These are phyloP conservation scores for Mycetomoellerius zeteki DNA, from an alignment of 1,140 invertebrate genomes.

Conservation along the genomic window DNA sequence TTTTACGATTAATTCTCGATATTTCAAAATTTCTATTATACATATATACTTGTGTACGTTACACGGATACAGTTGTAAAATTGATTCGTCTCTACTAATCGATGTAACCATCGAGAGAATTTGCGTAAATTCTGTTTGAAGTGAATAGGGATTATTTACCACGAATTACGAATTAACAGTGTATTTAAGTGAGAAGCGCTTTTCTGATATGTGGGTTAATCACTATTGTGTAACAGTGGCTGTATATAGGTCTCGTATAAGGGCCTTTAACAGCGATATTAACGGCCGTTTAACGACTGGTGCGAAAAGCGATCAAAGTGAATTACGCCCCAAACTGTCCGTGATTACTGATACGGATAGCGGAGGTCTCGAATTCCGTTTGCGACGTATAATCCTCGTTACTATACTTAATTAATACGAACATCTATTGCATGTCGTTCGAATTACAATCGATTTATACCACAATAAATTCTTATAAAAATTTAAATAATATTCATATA, in stretches of 20 bases:
- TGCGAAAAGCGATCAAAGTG: constrained; percentile 68
- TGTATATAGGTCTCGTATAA: constrained; percentile 29
- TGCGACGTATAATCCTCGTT: constrained; percentile 50
- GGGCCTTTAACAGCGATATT: constrained; percentile 38
- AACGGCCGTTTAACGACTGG: constrained; percentile 64
- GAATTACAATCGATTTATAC: not conserved
- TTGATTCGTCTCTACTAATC: not conserved
- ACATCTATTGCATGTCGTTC: not conserved
- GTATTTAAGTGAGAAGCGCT: constrained; percentile 37
- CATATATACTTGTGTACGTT: constrained; percentile 18
- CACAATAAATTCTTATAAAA: constrained; percentile 21
- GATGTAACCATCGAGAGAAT: not conserved
- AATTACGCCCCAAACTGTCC: constrained; percentile 57
- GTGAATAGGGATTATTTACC: constrained; percentile 24
- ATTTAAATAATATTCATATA: not conserved
- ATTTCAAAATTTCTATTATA: not conserved
- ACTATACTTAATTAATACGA: constrained; percentile 25
- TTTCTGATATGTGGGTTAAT: constrained; percentile 63
- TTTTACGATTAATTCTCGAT: not conserved
- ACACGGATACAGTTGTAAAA: not conserved
- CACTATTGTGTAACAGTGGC: constrained; percentile 32
- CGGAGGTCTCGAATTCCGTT: constrained; percentile 16
- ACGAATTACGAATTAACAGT: constrained; percentile 20
- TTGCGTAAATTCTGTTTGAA: not conserved
- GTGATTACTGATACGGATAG: constrained; percentile 57